Conservation (phyloP, 2,888 invertebrate species). For the Drosophila macrothrix region DNA sequence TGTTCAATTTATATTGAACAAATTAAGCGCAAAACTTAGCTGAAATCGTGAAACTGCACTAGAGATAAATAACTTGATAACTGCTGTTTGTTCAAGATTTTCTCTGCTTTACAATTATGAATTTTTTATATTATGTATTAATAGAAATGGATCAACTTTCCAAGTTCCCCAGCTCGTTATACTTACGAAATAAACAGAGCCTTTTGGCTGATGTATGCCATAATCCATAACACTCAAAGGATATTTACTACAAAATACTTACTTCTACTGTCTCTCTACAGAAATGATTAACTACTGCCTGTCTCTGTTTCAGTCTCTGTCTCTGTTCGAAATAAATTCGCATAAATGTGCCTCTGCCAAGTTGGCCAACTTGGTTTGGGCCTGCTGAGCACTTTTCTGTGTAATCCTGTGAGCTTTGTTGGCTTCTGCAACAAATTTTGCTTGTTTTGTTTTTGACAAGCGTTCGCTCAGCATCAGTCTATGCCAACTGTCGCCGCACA, state of each 20-base stretch:
- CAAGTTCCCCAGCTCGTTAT: not conserved
- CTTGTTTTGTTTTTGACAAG: slow-evolving; percentile 49
- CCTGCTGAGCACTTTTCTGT: slow-evolving; percentile 70
- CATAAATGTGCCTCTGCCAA: slow-evolving; percentile 39
- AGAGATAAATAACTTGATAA: not conserved
- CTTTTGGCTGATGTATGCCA: not conserved
- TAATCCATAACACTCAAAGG: not conserved
- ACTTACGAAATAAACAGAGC: not conserved
- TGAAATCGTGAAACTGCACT: not conserved
- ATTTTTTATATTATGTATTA: not conserved
- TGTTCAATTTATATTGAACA: too few species aligned
- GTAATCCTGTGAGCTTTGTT: slow-evolving; percentile 73
- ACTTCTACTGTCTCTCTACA: not conserved
- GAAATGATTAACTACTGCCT: slow-evolving; percentile 65
- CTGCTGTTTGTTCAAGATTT: not conserved
- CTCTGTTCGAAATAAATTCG: slow-evolving; percentile 27
- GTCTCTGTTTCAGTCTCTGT: slow-evolving; percentile 1
- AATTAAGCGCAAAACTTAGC: too few species aligned
- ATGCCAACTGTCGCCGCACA: slow-evolving; percentile 63
- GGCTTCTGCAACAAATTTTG: slow-evolving; percentile 65
- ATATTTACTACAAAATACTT: slow-evolving; percentile 8
- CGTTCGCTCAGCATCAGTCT: slow-evolving; percentile 35
- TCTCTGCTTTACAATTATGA: not conserved
- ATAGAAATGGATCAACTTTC: not conserved
- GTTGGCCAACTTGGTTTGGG: slow-evolving; percentile 48